Base-by-base conservation (phyloP, 2,113 vertebrate genomes). In the Microcebus tavaratra region DNA sequence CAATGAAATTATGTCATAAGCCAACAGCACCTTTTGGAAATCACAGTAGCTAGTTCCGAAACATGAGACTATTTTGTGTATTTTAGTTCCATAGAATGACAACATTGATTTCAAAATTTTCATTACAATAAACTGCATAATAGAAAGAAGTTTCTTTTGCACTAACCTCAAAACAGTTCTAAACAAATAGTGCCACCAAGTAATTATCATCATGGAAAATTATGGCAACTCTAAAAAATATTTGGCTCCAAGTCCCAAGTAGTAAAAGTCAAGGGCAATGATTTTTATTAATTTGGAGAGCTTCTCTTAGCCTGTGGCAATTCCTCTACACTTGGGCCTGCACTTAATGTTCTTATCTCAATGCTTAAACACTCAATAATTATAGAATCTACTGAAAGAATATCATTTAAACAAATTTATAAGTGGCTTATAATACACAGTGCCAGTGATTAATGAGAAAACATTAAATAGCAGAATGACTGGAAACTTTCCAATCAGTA, bases 391-490 rank as follows among this genome's bases (percentile, higher is more conserved):
- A 53, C 61, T 75, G 48, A 94, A 96, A 63, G 72, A 92, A 67
- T 67, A 96, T 57, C 63, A 92, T 86, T 90, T 93, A 95, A 81
- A 82, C 72, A 94, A 93, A 92, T 81, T 92, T 18, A 11, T 90
- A 95, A 92, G 79, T 81, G 94, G 48, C 59, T 94, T 96, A 72
- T 91, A 97, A 96, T 31, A 84, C n/a, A 72, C 73, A 92, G 76
- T 78, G 25, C 75, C 48, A 55, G 82, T 92, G 95, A 95, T 96
- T 98, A 95, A 88, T 80, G 88, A 96, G 92, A 87, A 94, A 94
- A 68, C 48, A 93, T 95, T 98, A 91, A 96, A 88, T 63, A 90
- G 81, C 72, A 96, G 63, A 96, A 80, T 78, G 65, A 88, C 80
- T 88, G 61, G 90, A 94, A 97, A 91, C 85, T 65, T 96, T 96